Base-by-base conservation (phyloP, 2,113 vertebrate genomes). In the Rissa tridactyla region DNA sequence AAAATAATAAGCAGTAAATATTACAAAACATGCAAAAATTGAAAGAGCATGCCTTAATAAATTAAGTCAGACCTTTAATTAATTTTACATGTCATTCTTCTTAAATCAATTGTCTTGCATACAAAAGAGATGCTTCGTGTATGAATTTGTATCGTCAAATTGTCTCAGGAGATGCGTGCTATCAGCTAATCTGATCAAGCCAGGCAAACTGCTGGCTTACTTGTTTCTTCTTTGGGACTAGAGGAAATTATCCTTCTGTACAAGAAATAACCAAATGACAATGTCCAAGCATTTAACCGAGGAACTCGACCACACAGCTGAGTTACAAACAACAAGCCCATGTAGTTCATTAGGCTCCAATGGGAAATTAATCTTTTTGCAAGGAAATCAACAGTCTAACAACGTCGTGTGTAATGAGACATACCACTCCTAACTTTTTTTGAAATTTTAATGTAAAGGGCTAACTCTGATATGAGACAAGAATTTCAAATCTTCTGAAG, bases 311-410 rank as follows among this genome's bases (percentile, higher is more conserved):
- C 70, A 87, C 55, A 90, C 44, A 64, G 42, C 29, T 81, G 51
- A 80, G 64, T 52, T 91, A 55, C 47, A 73, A 91, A 79, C 26
- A 88, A 71, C 38, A 46, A 87, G 68, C 10, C 81, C 36, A 27
- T n/a, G 57, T 55, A 83, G 30, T 34, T 88, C 77, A 80, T 85
- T 73, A 89, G 51, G 49, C 20, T 86, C 71, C 7, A 9, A 75
- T 32, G 47, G 27, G 42, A 96, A 92, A 91, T 83, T 55, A 88
- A 71, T 70, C 58, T 87, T 94, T 89, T 78, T 81, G 81, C 71
- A 89, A 94, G 58, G 82, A 96, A 92, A 95, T 80, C 87, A 91
- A 79, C 57, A 94, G 38, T 17, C 38, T 82, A 95, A 76, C 18
- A 92, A 58, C 20, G 62, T 66, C 7, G 44, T 16, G 26, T 62